phyloP scores from a whole-genome alignment of 2,888 invertebrate species.

The Julus scanicus region DNA sequence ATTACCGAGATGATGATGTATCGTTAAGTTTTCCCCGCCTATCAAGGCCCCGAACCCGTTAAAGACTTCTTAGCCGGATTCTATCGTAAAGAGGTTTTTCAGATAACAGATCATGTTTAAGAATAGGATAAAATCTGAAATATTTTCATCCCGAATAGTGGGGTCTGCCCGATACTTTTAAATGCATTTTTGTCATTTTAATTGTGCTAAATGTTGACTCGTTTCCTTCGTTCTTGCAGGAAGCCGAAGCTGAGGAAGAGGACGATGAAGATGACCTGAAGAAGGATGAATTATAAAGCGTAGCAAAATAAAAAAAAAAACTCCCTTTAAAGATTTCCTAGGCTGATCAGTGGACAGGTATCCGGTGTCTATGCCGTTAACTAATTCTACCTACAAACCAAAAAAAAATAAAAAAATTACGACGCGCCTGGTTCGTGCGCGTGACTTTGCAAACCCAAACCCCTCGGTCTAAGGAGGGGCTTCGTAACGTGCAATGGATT shows the following conservation, averaged over 20 bases:
- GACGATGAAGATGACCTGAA: constrained; percentile 79
- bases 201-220: too few relatives aligned
- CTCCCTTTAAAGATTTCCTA: constrained; percentile 22
- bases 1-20: too few relatives aligned
- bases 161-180: too few relatives aligned
- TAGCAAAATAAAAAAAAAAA: background rate
- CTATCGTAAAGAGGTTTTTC: too few relatives aligned
- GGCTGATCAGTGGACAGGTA: constrained; percentile 47
- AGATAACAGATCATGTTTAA: too few relatives aligned
- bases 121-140: too few relatives aligned
- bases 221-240: constrained; percentile 51
- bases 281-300: constrained; percentile 81
- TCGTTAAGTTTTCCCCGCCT: too few relatives aligned
- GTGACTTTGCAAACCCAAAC: background rate
- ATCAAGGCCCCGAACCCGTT: too few relatives aligned
- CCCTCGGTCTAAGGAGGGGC: background rate
- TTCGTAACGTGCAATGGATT: constrained; percentile 24
- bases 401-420: background rate
- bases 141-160: too few relatives aligned
- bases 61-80: too few relatives aligned
- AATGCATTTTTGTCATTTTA: too few relatives aligned
- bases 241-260: constrained; percentile 73
- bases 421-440: background rate
- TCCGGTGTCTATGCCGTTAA: constrained; percentile 43
- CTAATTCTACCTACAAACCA: constrained; percentile 15